Base-by-base conservation (phyloP, 1,140 invertebrate genomes). In the Aricia agestis region DNA sequence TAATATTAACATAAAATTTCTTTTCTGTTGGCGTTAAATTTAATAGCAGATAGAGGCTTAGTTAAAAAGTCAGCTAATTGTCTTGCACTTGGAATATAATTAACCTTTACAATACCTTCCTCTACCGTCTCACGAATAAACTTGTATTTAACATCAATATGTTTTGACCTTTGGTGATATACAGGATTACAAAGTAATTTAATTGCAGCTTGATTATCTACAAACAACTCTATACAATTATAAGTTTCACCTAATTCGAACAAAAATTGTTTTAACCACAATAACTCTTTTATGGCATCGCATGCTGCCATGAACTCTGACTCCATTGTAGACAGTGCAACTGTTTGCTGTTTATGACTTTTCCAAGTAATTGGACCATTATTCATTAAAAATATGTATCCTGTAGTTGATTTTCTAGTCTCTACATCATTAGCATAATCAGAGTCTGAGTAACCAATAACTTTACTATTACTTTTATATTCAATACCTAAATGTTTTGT, bases 391-490 rank as follows among this genome's bases (percentile, higher is more conserved):
- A 72, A 79, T 19, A 82, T 75, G 72, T 77, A 78, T 66, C 85
- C 82, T n/a, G 76, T 79, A 61, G 76, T 85, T 41, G 78, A 89
- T 72, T 78, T 78, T 61, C 85, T 67, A 3, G 77, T 82, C 15
- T 78, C 73, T 19, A 72, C 0, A 74, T 86, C 79, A 45, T 76
- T 73, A 36, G 82, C 82, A 75, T 71, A 87, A 75, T 90, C 82
- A 11, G 86, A 78, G 74, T 90, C 84, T 72, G 65, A 74, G 59
- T 74, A 88, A 15, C 72, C 82, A 42, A 68, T 73, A 6, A 75
- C 10, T 42, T 71, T 52, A 59, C 42, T 68, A 68, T 25, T 18
- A 45, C 32, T 67, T 68, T 18, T 18, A 19, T 65, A 65, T 18
- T 18, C 18, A 65, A 65, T 25, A 25, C 25, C 25, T 25, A 25